Percentiles rank a stretch among this genome's conserved stretches.
phyloP scores from a whole-genome alignment of 2,888 invertebrate genomes.

The Acrocera orbiculus region DNA sequence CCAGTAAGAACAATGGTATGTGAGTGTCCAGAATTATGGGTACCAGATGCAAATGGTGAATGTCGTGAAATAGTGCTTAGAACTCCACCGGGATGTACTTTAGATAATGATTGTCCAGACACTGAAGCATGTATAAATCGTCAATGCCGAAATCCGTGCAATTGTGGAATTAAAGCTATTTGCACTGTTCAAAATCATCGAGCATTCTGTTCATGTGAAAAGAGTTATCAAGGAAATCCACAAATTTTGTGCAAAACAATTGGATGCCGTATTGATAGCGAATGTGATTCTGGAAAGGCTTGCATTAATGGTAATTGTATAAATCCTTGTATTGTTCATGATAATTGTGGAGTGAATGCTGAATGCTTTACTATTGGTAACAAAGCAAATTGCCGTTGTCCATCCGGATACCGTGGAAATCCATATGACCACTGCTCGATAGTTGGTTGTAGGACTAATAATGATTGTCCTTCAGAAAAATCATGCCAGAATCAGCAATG shows the following conservation, averaged over 20 bases:
- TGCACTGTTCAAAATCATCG: slow-evolving; percentile 70
- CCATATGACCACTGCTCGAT: slow-evolving; percentile 55
- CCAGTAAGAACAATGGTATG: slow-evolving; percentile 79
- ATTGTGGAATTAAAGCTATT: slow-evolving; percentile 68
- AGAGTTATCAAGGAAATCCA: slow-evolving; percentile 75
- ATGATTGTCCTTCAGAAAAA: slow-evolving; percentile 71
- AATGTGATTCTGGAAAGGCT: slow-evolving; percentile 66
- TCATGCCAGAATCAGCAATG: slow-evolving; percentile 76
- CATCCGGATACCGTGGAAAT: slow-evolving; percentile 64
- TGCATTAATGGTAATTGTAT: slow-evolving; percentile 74
- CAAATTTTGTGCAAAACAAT: slow-evolving; percentile 61
- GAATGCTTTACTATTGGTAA: slow-evolving; percentile 62
- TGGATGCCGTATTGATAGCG: slow-evolving; percentile 66
- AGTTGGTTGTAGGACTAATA: slow-evolving; percentile 70
- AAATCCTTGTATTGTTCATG: slow-evolving; percentile 65
- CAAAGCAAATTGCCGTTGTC: slow-evolving; percentile 60
- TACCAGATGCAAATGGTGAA: slow-evolving; percentile 60
- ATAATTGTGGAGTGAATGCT: slow-evolving; percentile 64
- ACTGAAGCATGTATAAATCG: slow-evolving; percentile 72
- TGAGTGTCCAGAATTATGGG: slow-evolving; percentile 70
- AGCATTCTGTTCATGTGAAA: slow-evolving; percentile 69
- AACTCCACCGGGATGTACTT: slow-evolving; percentile 55
- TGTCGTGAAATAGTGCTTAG: slow-evolving; percentile 55
- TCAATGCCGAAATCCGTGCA: slow-evolving; percentile 72
- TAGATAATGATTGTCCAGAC: slow-evolving; percentile 59